Base-by-base conservation (phyloP, 1,140 invertebrate genomes). In the Forficula auricularia region DNA sequence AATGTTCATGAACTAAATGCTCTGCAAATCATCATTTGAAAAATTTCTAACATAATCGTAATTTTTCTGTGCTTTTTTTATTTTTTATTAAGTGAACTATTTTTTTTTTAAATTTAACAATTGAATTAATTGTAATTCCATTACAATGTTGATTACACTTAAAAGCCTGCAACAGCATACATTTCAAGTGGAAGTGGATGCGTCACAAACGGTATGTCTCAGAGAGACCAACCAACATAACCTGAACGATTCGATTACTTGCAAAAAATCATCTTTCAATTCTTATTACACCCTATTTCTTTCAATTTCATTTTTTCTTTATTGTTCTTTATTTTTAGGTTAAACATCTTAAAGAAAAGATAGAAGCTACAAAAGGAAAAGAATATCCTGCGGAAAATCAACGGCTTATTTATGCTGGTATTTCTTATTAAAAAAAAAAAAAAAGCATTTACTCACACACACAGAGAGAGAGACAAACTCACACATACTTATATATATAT, bases 141-240 rank as follows among this genome's bases (percentile, higher is more conserved):
- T 43, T 46, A 57, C 56, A 64, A 89, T 91, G 84, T 76, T 82
- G 63, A 76, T 95, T 50, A 94, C 88, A 46, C 64, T 95, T 54
- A 91, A 92, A 72, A 94, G 88, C 61, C 70, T 95, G 53, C 86
- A 91, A 61, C 87, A 91, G 64, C 82, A 90, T 67, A 87, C 84
- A 19, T 92, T 95, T 67, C 79, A 80, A 63, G 73, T 95, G 54
- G 87, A 94, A 61, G 83, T 94, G 55, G 84, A 89, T 52, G 68
- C 77, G 16, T 67, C 77, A 45, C 75, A 82, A 68, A 81, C 78
- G 60, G 89, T 94, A 69, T 71, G 67, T 65, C 31, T n/a, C n/a
- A n/a, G n/a, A 48, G 52, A 32, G 7, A 14, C 44, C 14, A 15
- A 31, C 16, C 34, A 22, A 43, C 13, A 13, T 37, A 33, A n/a